phyloP scores from a whole-genome alignment of 2,888 invertebrate species.

The Eubasilissa splendida region DNA sequence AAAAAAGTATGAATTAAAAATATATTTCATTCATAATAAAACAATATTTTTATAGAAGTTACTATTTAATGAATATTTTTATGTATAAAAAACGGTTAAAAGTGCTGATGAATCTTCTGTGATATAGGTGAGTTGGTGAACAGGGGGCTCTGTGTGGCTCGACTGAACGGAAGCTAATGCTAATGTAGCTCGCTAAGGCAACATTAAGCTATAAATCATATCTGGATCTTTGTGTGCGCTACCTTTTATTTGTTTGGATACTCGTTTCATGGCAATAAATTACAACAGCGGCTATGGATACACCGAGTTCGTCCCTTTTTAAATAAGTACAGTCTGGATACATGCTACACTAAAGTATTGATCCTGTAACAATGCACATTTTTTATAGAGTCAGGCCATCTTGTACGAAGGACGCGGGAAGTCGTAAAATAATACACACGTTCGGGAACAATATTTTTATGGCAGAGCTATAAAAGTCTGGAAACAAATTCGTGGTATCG shows the following conservation, averaged over 20 bases:
- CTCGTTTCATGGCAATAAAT: constrained; percentile 57
- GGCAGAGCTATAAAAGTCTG: constrained; percentile 17
- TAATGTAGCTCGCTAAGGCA: constrained; percentile 55
- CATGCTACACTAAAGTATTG: constrained; percentile 24
- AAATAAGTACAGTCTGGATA: constrained; percentile 15
- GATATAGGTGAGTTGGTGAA: background rate
- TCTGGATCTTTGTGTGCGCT: constrained; percentile 56
- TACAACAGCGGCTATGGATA: constrained; percentile 36
- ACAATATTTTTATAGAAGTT: too few relatives aligned
- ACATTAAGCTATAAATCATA: constrained; percentile 58
- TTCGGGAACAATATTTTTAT: constrained; percentile 30
- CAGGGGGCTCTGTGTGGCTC: background rate
- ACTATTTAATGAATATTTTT: too few relatives aligned
- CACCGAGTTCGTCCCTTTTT: constrained; percentile 25
- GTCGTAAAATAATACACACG: constrained; percentile 18
- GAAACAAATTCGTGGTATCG: constrained; percentile 24
- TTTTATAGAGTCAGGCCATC: constrained; percentile 15
- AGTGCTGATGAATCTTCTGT: background rate
- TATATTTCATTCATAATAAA: too few relatives aligned
- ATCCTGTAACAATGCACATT: constrained; percentile 40
- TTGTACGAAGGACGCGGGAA: background rate
- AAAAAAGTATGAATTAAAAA: too few relatives aligned
- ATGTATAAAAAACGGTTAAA: too few relatives aligned
- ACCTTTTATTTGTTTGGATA: constrained; percentile 58
- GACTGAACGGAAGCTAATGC: constrained; percentile 52